Evolutionary conservation across 2,113 vertebrate genomes (phyloP), one percentile per base, ranked within the genome.

Genomic region (Cariama cristata): DNA sequence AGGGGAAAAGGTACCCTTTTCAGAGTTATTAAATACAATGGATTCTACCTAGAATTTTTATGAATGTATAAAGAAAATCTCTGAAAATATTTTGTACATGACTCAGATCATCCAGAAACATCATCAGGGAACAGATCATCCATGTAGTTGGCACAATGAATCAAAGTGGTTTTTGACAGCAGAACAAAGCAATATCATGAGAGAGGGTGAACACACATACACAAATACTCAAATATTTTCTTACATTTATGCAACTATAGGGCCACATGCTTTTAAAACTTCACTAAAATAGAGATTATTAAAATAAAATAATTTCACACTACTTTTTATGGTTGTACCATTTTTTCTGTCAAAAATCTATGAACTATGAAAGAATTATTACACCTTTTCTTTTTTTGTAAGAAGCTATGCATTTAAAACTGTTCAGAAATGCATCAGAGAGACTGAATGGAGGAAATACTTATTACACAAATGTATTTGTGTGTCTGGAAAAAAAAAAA

Each of bases 91-190:
- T 91, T 90, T 35, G 28, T 76, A 88, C 4, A 3, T 91, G 91
- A 90, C 62, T 91, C 66, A 80, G 86, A 97, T 95, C 67, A 88
- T 90, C 91, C 2, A 4, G 91, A 95, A 97, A 90, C 67, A 88
- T 77, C 86, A 96, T 86, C 87, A 93, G 81, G 74, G 92, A 95
- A 93, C 81, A 95, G 71, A 96, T 91, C 90, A 94, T 69, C 95
- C 89, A 86, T 88, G 87, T 82, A 96, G 95, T 63, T 95, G 67
- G 74, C 74, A 88, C 86, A 90, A 89, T 91, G 91, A 93, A 94
- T 96, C 89, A 94, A 96, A 93, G 89, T 91, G 77, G 42, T 1
- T 91, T 95, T 90, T 95, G 94, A 96, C 87, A 96, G 83, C 66
- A 93, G 81, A 95, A 94, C 84, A 94, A 96, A 96, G 84, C 64